Evolutionary conservation across 2,888 invertebrate species (phyloP), one percentile per base, ranked within the genome.

Genomic region (Cyrtodaria siliqua): DNA sequence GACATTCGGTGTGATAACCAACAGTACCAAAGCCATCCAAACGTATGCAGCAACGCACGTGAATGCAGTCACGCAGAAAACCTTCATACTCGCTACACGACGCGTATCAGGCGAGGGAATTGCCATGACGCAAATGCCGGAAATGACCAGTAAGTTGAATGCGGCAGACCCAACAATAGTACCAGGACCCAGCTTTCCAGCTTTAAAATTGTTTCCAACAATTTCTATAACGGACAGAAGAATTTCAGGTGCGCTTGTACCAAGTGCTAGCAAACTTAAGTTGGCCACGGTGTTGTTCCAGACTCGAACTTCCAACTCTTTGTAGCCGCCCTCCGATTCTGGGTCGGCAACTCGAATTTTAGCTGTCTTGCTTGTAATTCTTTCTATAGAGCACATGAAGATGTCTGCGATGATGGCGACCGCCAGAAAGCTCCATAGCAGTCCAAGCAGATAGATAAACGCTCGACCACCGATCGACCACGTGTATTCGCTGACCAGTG

Each of bases 151-250:
- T 44, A 95, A 89, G 88, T 95, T 95, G 89, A 94, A 95, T n/a
- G 95, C 94, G 1, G 95, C 94, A 1, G 95, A 95, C 0, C 95
- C 95, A 6, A 95, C 94, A 57, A 95, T 95, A 14, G 95, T 95
- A 24, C 94, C 94, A 0, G 95, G 95, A 8, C 95, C 95, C 1
- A 95, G 89, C 1, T 93, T 93, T 12, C 94, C 95, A 2, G 94
- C 92, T 56, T 90, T 75, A 83, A 89, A 91, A 86, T 89, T 87
- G 77, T 93, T 93, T n/a, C 93, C 93, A 27, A 93, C 85, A 60
- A 94, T 94, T 89, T 94, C 94, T 74, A 94, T 94, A 64, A 93
- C 91, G 2, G 94, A 94, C 14, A 95, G 91, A 0, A 95, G 88
- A 75, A 95, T 95, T 89, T 95, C 94, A 0, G 94, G 94, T 1